Percentiles rank a stretch among this genome's conserved stretches.
These are phyloP conservation scores for Nerophis ophidion DNA, from an alignment of 2,113 vertebrate genomes.

Conservation along the genomic window DNA sequence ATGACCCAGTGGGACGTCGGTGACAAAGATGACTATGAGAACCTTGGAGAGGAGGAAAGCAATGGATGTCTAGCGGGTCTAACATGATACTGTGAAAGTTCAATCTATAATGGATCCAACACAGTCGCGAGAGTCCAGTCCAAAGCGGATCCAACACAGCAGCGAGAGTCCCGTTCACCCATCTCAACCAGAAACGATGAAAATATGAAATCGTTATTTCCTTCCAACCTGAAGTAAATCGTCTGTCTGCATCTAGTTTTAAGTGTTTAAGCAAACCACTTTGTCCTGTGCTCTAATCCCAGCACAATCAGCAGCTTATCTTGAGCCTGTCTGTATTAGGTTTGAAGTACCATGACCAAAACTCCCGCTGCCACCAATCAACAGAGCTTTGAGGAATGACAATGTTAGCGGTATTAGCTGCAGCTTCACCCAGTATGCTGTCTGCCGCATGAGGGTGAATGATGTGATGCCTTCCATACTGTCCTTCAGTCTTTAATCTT, in stretches of 20 bases:
- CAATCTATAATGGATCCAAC: too few relatives aligned
- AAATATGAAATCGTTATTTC: constrained; percentile 34
- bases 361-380: constrained; percentile 12
- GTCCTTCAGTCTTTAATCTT: constrained; percentile 44
- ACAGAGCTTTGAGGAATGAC: constrained; percentile 10
- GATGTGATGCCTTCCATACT: constrained; percentile 16
- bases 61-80: too few relatives aligned
- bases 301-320: constrained; percentile 31
- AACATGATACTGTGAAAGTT: too few relatives aligned
- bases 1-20: too few relatives aligned
- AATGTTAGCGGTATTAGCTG: constrained; percentile 23
- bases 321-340: constrained; percentile 33
- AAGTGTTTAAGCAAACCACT: constrained; percentile 33
- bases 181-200: constrained; percentile 27
- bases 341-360: constrained; percentile 12
- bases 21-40: too few relatives aligned
- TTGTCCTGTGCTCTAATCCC: constrained; percentile 23
- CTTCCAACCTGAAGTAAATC: constrained; percentile 40
- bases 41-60: too few relatives aligned
- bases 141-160: too few relatives aligned
- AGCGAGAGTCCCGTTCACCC: too few relatives aligned
- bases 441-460: constrained; percentile 14
- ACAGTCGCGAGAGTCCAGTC: too few relatives aligned
- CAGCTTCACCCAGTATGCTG: constrained; percentile 1
- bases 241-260: constrained; percentile 24